A percentile compares a stretch with the other conserved stretches of the same genome.
Evolutionary conservation across 1,140 invertebrate genomes (phyloP).

Genomic region (Zaprionus gabonicus): DNA sequence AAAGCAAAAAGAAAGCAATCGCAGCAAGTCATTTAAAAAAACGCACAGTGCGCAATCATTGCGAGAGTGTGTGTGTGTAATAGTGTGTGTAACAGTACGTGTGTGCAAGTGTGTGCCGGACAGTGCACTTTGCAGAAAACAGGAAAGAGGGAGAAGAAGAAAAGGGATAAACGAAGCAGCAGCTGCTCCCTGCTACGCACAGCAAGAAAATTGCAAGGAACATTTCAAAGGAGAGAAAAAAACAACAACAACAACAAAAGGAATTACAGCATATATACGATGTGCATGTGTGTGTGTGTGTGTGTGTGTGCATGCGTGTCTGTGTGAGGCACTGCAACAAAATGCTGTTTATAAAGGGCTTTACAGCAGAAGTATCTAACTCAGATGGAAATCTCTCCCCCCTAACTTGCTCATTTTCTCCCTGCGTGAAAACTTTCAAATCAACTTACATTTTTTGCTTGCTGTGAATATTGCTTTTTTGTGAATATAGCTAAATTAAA

Average conservation of each 20-base stretch:
- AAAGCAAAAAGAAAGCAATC: constrained; percentile 26
- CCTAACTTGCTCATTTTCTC: background rate
- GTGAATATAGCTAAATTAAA: background rate
- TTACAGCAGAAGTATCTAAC: background rate
- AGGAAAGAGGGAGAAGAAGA: background rate
- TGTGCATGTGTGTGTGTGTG: background rate
- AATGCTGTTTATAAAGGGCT: constrained; percentile 5
- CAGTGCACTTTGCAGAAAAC: constrained; percentile 32
- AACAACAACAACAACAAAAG: background rate
- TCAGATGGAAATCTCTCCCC: constrained; percentile 5
- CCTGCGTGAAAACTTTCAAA: background rate
- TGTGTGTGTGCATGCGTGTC: background rate
- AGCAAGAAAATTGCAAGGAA: constrained; percentile 10
- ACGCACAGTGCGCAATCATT: constrained; percentile 23
- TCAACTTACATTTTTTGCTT: background rate
- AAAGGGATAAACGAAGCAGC: constrained; percentile 4
- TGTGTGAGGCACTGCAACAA: background rate
- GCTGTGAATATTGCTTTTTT: background rate
- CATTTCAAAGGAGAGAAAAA: background rate
- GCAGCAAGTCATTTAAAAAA: constrained; percentile 59
- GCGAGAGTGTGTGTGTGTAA: background rate
- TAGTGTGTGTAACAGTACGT: background rate
- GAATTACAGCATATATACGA: constrained; percentile 8
- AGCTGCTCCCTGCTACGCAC: background rate
- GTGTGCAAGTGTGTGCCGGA: constrained; percentile 29